Conservation (phyloP, 1,140 invertebrate genomes). For the Cydia fagiglandana region DNA sequence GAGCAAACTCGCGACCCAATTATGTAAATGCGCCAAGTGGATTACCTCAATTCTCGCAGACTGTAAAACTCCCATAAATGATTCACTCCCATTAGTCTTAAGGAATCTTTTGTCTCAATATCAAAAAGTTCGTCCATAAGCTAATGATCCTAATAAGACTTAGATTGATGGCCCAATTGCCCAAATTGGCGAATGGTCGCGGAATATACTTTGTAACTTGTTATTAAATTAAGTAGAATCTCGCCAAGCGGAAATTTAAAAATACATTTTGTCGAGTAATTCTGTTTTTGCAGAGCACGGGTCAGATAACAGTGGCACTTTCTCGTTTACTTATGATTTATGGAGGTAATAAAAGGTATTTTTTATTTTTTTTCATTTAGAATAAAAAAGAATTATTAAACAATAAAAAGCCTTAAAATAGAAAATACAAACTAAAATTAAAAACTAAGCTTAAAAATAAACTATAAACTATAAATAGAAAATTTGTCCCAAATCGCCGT, state of each 20-base stretch:
- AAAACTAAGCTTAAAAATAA: too few relatives aligned
- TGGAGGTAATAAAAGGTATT: conserved; percentile 17
- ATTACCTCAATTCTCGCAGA: conserved; percentile 14
- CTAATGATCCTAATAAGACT: conserved; percentile 19
- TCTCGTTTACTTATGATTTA: conserved; percentile 25
- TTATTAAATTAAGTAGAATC: conserved; percentile 27
- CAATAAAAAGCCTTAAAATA: too few relatives aligned
- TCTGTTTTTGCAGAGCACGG: conserved; percentile 18
- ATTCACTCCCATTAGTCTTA: conserved; percentile 2
- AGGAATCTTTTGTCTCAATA: not conserved
- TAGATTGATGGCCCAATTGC: conserved; percentile 22
- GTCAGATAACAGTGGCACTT: conserved; percentile 2
- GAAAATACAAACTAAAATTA: too few relatives aligned
- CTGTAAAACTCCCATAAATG: conserved; percentile 29
- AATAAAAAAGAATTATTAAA: too few relatives aligned
- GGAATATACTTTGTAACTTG: conserved; percentile 6
- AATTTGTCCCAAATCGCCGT: too few relatives aligned
- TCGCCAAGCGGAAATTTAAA: conserved; percentile 23
- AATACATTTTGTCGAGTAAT: conserved; percentile 22
- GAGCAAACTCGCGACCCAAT: conserved; percentile 26
- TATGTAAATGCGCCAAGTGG: conserved; percentile 26
- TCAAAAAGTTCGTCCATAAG: conserved; percentile 5
- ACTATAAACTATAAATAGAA: too few relatives aligned
- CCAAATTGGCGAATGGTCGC: not conserved
- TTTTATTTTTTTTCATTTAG: too few relatives aligned